These are phyloP conservation scores for Sternarchorhynchus goeldii DNA, from an alignment of 2,797 vertebrate genomes.

Conservation along the genomic window DNA sequence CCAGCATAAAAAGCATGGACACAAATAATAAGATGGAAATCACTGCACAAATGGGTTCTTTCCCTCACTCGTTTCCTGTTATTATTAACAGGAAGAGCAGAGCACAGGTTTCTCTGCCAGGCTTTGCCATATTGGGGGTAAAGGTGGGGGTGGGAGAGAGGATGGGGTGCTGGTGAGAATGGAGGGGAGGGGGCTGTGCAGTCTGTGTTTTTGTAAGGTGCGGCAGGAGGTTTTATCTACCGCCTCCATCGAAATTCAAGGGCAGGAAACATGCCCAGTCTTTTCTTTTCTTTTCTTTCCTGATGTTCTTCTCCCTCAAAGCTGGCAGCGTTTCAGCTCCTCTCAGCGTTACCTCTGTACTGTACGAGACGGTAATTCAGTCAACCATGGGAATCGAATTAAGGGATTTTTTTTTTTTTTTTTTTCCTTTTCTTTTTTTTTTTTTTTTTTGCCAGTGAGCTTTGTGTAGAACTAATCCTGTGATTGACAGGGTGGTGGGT, in stretches of 20 bases:
- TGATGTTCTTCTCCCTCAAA: neutral
- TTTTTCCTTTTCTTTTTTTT: neutral
- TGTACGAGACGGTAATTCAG: neutral
- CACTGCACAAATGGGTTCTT: neutral
- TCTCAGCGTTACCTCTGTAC: too few relatives aligned
- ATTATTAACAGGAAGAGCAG: conserved; percentile 39
- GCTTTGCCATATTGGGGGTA: neutral
- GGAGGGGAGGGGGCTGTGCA: too few relatives aligned
- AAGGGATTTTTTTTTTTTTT: too few relatives aligned
- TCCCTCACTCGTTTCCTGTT: conserved; percentile 30
- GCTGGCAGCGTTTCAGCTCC: too few relatives aligned
- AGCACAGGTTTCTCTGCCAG: neutral
- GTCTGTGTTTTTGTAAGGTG: too few relatives aligned
- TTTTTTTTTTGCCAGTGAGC: neutral
- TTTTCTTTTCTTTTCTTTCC: neutral
- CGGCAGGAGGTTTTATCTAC: too few relatives aligned
- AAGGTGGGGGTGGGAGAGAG: too few relatives aligned
- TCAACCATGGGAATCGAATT: neutral
- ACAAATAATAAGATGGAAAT: conserved; percentile 10
- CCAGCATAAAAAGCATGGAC: conserved; percentile 17
- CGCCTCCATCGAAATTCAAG: neutral
- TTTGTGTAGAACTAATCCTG: neutral
- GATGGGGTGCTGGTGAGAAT: too few relatives aligned
- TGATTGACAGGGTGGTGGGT: neutral
- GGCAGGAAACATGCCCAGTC: neutral